These are phyloP conservation scores for Yponomeuta evonymella DNA, from an alignment of 2,888 invertebrate species.

Conservation along the genomic window DNA sequence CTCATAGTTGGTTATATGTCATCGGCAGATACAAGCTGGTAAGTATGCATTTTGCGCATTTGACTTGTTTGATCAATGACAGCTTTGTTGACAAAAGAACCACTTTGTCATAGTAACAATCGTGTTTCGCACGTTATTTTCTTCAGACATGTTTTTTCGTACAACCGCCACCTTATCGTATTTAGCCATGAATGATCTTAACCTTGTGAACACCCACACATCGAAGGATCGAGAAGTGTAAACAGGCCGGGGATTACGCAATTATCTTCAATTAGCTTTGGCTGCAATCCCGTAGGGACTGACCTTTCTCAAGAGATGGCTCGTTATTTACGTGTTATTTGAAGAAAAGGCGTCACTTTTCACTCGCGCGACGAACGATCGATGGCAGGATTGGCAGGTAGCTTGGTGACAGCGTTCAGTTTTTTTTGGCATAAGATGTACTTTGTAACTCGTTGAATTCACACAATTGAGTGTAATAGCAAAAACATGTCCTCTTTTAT, in stretches of 20 bases:
- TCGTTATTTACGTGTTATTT: background rate
- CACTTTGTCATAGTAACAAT: background rate
- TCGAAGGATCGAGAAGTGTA: background rate
- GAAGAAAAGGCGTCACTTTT: background rate
- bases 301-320: background rate
- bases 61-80: slow-evolving; percentile 21
- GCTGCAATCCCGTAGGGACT: background rate
- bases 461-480: too few species aligned
- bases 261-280: background rate
- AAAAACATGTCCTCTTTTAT: too few species aligned
- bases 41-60: background rate
- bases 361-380: background rate
- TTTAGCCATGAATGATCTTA: background rate
- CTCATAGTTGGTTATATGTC: too few species aligned
- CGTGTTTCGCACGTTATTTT: background rate
- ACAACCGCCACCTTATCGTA: background rate
- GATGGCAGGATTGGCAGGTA: background rate
- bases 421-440: too few species aligned
- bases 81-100: background rate
- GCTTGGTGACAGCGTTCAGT: too few species aligned
- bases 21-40: background rate
- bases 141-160: background rate
- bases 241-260: background rate
- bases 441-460: too few species aligned
- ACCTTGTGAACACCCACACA: background rate